Percentiles rank a stretch among this genome's conserved stretches.
phyloP scores from a whole-genome alignment of 2,797 vertebrate genomes.

The Erethizon dorsatum region DNA sequence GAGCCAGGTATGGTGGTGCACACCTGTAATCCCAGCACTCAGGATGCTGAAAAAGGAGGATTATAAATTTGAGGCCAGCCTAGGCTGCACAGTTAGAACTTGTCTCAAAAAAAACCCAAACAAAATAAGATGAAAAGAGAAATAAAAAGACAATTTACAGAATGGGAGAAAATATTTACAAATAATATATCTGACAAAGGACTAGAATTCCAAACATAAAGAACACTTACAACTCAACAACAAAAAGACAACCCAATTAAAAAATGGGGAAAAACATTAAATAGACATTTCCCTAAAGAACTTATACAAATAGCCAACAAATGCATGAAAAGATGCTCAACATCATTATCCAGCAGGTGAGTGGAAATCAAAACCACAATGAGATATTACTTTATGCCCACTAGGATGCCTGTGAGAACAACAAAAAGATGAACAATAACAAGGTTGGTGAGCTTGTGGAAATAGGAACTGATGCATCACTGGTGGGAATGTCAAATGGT shows the following conservation, averaged over 20 bases:
- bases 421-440: neutral
- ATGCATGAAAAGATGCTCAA: neutral
- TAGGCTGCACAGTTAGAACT: neutral
- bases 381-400: conserved; percentile 7
- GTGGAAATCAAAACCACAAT: neutral
- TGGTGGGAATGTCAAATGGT: neutral
- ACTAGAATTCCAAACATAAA: conserved; percentile 25
- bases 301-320: neutral
- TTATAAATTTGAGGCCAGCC: neutral
- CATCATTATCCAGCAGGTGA: neutral
- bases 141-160: neutral
- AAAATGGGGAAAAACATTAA: neutral
- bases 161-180: conserved; percentile 45
- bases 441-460: conserved; percentile 3
- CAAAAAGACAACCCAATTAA: neutral
- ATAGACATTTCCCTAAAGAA: conserved; percentile 9
- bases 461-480: neutral
- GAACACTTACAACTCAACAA: conserved; percentile 10
- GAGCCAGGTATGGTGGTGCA: neutral
- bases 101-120: neutral
- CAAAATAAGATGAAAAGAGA: neutral
- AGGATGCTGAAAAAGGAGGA: neutral
- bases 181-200: neutral
- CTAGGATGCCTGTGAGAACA: neutral
- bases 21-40: neutral